phyloP scores from a whole-genome alignment of 1,140 invertebrate genomes.

The Cyphomyrmex costatus region DNA sequence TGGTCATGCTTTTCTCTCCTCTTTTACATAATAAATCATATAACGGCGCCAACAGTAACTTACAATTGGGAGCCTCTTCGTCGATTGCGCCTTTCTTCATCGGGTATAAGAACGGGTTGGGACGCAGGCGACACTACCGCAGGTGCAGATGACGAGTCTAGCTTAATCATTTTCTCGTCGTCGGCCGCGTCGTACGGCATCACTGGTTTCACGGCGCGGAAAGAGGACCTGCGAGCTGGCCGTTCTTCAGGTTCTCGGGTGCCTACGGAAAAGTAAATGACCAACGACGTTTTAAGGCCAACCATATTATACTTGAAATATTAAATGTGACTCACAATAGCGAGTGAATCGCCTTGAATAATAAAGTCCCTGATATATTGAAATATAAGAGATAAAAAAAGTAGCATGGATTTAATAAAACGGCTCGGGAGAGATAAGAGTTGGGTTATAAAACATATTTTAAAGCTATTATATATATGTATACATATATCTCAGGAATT shows the following conservation, averaged over 20 bases:
- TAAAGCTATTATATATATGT: not conserved
- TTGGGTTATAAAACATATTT: conserved; percentile 2
- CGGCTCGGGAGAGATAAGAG: not conserved
- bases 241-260: conserved; percentile 80
- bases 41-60: conserved; percentile 83
- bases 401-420: conserved; percentile 13
- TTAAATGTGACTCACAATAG: conserved; percentile 6
- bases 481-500: no score
- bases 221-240: conserved; percentile 89
- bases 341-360: conserved; percentile 32
- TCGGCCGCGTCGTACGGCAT: conserved; percentile 84
- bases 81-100: conserved; percentile 91
- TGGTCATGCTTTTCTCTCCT: not conserved
- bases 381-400: not conserved
- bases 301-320: conserved; percentile 34
- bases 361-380: not conserved
- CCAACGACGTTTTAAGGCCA: conserved; percentile 41
- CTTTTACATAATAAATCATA: conserved; percentile 16
- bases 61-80: conserved; percentile 93
- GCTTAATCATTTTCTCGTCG: conserved; percentile 86
- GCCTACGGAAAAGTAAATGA: conserved; percentile 71
- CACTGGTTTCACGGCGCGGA: conserved; percentile 86
- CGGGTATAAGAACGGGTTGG: conserved; percentile 88
- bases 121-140: conserved; percentile 84
- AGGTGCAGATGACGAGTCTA: conserved; percentile 84